phyloP scores from a whole-genome alignment of 2,113 vertebrate genomes.

The Coryphaenoides rupestris region DNA sequence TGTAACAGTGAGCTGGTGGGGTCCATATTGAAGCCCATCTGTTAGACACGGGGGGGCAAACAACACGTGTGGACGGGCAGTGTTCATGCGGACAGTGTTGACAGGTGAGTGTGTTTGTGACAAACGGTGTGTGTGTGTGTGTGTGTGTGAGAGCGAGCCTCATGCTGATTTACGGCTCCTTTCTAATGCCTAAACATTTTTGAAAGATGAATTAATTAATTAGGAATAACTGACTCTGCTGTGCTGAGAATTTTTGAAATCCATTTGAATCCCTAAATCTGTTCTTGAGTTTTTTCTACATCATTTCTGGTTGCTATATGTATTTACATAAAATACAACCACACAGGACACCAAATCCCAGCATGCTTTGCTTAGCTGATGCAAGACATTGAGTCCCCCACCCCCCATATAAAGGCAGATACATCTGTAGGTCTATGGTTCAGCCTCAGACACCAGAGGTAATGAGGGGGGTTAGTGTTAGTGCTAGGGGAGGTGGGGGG shows the following conservation, averaged over 20 bases:
- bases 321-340: slow-evolving; percentile 19
- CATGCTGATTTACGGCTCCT: too few relatives aligned
- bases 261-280: slow-evolving; percentile 7
- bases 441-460: slow-evolving; percentile 37
- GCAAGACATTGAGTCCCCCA: slow-evolving; percentile 26
- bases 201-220: too few relatives aligned
- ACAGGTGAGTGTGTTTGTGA: background rate
- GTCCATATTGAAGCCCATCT: background rate
- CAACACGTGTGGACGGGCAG: background rate
- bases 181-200: too few relatives aligned
- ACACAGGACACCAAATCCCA: slow-evolving; percentile 40
- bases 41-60: background rate
- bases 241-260: slow-evolving; percentile 5
- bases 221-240: too few relatives aligned
- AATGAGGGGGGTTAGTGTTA: slow-evolving; percentile 1
- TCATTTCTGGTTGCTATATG: slow-evolving; percentile 9
- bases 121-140: too few relatives aligned
- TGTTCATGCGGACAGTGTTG: background rate
- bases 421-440: slow-evolving; percentile 59
- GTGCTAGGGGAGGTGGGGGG: background rate
- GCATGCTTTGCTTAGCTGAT: slow-evolving; percentile 23
- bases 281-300: slow-evolving; percentile 5
- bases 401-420: slow-evolving; percentile 22
- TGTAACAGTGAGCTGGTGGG: background rate
- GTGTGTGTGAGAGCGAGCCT: too few relatives aligned